phyloP scores from a whole-genome alignment of 1,140 invertebrate species.

The Ceratina australensis region DNA sequence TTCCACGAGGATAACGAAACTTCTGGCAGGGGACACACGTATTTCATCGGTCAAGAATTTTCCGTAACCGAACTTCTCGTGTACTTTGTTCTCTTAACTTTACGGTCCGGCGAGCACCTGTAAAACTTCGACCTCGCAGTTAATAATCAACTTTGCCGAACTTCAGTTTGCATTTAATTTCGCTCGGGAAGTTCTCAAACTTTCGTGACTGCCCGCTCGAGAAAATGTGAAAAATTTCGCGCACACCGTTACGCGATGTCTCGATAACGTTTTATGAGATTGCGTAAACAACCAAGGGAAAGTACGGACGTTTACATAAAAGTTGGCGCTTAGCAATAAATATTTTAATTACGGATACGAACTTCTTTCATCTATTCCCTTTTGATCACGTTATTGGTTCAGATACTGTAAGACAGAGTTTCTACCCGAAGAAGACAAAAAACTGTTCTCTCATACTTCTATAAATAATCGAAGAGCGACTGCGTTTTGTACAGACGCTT shows the following conservation, averaged over 20 bases:
- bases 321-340: neutral
- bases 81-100: neutral
- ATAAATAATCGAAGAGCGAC: slow-evolving; percentile 8
- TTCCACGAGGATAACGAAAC: neutral
- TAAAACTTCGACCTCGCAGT: slow-evolving; percentile 18
- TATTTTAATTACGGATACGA: neutral
- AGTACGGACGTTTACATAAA: neutral
- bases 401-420: too few species aligned
- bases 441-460: neutral
- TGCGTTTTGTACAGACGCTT: neutral
- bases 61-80: neutral
- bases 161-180: slow-evolving; percentile 29
- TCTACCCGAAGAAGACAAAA: neutral
- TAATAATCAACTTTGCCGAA: slow-evolving; percentile 27
- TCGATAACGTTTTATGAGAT: neutral
- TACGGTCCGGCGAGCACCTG: neutral
- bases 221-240: slow-evolving; percentile 7
- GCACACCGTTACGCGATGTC: neutral
- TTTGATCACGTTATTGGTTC: too few species aligned
- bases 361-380: neutral
- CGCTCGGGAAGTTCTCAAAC: neutral
- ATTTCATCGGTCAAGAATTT: slow-evolving; percentile 9
- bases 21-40: neutral
- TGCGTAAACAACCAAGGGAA: neutral
- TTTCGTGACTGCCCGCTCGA: neutral